Evolutionary conservation across 1,140 invertebrate species (phyloP).

Genomic region (Archegozetes longisetosus): DNA sequence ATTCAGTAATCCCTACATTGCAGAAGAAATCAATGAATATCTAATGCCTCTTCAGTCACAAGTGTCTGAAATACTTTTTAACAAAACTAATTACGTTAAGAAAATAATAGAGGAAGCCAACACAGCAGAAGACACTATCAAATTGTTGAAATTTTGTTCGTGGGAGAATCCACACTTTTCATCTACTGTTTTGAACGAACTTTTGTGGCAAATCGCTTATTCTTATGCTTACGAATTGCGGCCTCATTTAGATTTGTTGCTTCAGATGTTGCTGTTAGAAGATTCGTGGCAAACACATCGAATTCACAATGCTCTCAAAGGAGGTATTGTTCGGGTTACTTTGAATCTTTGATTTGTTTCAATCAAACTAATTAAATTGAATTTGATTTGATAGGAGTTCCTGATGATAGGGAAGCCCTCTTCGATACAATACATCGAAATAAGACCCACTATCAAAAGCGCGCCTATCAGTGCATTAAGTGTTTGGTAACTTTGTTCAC

Average conservation of each 20-base stretch:
- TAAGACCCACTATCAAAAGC: constrained; percentile 87
- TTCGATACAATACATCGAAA: constrained; percentile 80
- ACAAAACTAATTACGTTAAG: constrained; percentile 68
- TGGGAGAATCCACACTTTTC: constrained; percentile 94
- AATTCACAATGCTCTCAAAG: constrained; percentile 77
- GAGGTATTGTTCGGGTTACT: constrained; percentile 27
- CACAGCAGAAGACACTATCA: constrained; percentile 70
- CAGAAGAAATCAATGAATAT: constrained; percentile 37
- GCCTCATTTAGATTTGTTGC: constrained; percentile 73
- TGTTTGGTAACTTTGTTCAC: constrained; percentile 78
- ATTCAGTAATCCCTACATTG: constrained; percentile 56
- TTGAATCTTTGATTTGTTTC: constrained; percentile 4
- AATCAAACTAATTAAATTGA: constrained; percentile 8
- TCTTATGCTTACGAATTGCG: constrained; percentile 85
- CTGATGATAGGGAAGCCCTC: constrained; percentile 77
- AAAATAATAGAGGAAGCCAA: constrained; percentile 89
- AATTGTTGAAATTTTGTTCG: constrained; percentile 62
- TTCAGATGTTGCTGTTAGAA: constrained; percentile 70
- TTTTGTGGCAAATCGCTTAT: constrained; percentile 74
- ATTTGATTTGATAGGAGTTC: constrained; percentile 42
- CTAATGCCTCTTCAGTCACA: constrained; percentile 55
- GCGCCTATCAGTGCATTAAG: constrained; percentile 93
- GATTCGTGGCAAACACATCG: constrained; percentile 90
- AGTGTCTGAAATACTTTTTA: constrained; percentile 63
- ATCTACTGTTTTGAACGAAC: constrained; percentile 63